These are phyloP conservation scores for Galemys pyrenaicus DNA, from an alignment of 2,113 vertebrate species.

Conservation along the genomic window DNA sequence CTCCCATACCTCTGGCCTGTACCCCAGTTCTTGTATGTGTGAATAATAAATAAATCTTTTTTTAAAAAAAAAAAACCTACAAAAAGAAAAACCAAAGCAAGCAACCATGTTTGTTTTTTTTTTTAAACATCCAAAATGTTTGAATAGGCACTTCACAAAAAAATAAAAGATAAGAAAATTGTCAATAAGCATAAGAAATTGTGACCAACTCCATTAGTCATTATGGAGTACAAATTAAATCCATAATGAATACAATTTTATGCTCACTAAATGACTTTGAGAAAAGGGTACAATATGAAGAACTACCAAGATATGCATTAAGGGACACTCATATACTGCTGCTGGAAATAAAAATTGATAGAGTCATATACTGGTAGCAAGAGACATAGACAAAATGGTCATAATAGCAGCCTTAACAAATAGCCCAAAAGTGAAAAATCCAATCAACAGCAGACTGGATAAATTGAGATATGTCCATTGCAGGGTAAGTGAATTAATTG, in stretches of 20 bases:
- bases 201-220: neutral
- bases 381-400: neutral
- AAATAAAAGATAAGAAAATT: neutral
- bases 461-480: neutral
- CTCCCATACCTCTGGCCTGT: too few relatives aligned
- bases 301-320: neutral
- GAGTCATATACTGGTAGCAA: neutral
- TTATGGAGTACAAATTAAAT: neutral
- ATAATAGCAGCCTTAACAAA: neutral
- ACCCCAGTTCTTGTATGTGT: too few relatives aligned
- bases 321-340: neutral
- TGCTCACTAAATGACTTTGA: neutral
- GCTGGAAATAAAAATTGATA: neutral
- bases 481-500: too few relatives aligned
- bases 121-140: neutral
- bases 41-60: too few relatives aligned
- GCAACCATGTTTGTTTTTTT: neutral
- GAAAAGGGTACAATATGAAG: neutral
- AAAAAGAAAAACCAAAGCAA: neutral
- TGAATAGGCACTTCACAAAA: neutral
- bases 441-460: neutral
- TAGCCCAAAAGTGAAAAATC: neutral
- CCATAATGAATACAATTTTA: neutral
- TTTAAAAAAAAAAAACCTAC: too few relatives aligned
- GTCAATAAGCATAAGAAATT: neutral